Evolutionary conservation across 2,797 vertebrate genomes (phyloP).

Genomic region (Pterois miles): DNA sequence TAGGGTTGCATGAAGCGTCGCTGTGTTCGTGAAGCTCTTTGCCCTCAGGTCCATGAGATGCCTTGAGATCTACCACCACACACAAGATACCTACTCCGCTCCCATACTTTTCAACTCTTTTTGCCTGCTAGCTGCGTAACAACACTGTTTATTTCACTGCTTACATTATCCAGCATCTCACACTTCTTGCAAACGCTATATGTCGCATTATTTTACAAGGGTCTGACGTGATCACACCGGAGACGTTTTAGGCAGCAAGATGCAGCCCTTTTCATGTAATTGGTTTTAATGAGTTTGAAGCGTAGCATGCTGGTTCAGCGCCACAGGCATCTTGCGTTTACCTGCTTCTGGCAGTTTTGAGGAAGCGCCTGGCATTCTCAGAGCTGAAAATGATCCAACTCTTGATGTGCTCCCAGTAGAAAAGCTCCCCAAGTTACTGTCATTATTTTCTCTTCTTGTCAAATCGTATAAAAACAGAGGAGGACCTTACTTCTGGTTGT

Average conservation of each 20-base stretch:
- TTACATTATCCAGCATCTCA: slow-evolving; percentile 23
- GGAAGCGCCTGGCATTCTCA: slow-evolving; percentile 10
- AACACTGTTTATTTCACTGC: slow-evolving; percentile 11
- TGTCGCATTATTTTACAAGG: slow-evolving; percentile 1
- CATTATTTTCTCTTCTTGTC: slow-evolving; percentile 43
- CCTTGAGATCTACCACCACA: slow-evolving; percentile 29
- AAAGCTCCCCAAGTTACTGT: slow-evolving; percentile 8
- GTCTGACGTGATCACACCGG: slow-evolving; percentile 3
- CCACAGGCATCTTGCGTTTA: slow-evolving; percentile 27
- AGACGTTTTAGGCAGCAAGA: slow-evolving; percentile 13
- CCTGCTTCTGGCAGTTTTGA: slow-evolving; percentile 35
- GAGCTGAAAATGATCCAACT: slow-evolving; percentile 34
- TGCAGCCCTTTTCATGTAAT: slow-evolving; percentile 25
- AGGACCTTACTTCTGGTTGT: slow-evolving; percentile 21
- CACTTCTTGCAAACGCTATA: slow-evolving; percentile 1
- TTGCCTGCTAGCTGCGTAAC: slow-evolving; percentile 27
- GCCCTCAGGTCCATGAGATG: slow-evolving; percentile 49
- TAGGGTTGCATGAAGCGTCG: slow-evolving; percentile 33
- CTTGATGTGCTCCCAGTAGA: slow-evolving; percentile 25
- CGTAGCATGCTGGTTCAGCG: not conserved
- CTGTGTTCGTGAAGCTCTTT: slow-evolving; percentile 28
- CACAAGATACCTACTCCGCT: slow-evolving; percentile 35
- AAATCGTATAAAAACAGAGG: slow-evolving; percentile 26
- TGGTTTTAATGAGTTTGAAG: slow-evolving; percentile 46
- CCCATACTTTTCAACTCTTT: slow-evolving; percentile 12